These are phyloP conservation scores for Oligia latruncula DNA, from an alignment of 2,888 invertebrate species.

Conservation along the genomic window DNA sequence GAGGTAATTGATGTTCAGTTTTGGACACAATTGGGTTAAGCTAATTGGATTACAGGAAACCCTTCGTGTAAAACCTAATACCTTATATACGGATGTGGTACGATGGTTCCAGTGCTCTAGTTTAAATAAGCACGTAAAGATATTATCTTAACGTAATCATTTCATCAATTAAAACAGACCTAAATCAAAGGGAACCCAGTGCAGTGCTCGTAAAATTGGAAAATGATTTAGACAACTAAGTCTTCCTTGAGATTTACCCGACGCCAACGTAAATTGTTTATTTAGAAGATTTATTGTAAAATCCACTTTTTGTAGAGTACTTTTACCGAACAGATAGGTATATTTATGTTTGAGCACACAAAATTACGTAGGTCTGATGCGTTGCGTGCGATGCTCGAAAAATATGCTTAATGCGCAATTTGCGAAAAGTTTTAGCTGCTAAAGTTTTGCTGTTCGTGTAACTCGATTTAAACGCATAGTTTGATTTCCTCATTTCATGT, in stretches of 20 bases:
- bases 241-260: slow-evolving; percentile 37
- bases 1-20: slow-evolving; percentile 79
- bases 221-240: slow-evolving; percentile 37
- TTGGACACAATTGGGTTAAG: slow-evolving; percentile 84
- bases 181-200: slow-evolving; percentile 50
- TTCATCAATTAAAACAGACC: slow-evolving; percentile 30
- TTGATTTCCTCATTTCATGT: background rate
- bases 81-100: slow-evolving; percentile 62
- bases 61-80: slow-evolving; percentile 77
- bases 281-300: slow-evolving; percentile 46
- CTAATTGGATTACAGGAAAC: slow-evolving; percentile 87
- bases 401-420: background rate
- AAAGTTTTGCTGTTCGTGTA: background rate
- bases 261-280: slow-evolving; percentile 33
- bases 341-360: slow-evolving; percentile 17
- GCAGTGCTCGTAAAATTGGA: slow-evolving; percentile 44
- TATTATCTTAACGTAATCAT: slow-evolving; percentile 20
- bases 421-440: background rate
- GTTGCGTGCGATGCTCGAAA: background rate
- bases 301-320: slow-evolving; percentile 18
- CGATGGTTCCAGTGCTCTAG: slow-evolving; percentile 47
- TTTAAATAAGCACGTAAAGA: slow-evolving; percentile 24
- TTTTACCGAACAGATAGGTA: slow-evolving; percentile 14
- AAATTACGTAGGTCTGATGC: slow-evolving; percentile 1
- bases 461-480: no score